These are phyloP conservation scores for Umimayanthus kanabou DNA, from an alignment of 92 coral and sea anemone species.

Conservation along the genomic window DNA sequence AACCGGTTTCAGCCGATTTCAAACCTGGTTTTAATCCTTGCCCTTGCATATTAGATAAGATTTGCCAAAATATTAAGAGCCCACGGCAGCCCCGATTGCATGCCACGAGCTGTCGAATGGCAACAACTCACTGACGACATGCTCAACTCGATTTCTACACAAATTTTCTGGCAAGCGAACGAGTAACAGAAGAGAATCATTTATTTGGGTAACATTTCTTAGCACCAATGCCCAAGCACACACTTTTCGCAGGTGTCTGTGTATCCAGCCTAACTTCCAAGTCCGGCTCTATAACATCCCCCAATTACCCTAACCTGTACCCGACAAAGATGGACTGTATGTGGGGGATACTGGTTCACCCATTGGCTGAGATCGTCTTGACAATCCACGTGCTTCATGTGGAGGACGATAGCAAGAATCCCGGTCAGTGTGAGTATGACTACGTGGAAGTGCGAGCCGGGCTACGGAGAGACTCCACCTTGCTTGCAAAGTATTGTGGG, in stretches of 20 bases:
- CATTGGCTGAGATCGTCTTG: neutral
- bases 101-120: no score
- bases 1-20: no score
- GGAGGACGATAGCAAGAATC: conserved; percentile 30
- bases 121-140: no score
- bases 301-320: conserved; percentile 29
- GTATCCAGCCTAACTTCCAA: neutral
- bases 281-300: conserved; percentile 27
- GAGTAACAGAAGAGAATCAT: no score
- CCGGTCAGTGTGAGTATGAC: conserved; percentile 43
- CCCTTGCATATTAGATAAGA: no score
- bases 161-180: no score
- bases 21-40: no score
- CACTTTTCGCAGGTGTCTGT: conserved; percentile 16
- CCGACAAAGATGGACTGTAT: conserved; percentile 14
- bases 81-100: no score
- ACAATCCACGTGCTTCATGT: conserved; percentile 31
- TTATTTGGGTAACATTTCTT: no score
- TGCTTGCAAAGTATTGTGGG: conserved; percentile 59
- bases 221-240: no score
- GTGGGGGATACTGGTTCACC: conserved; percentile 26
- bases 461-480: conserved; percentile 19
- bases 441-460: conserved; percentile 65
- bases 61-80: no score
- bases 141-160: no score